Percentiles rank a stretch among this genome's conserved stretches.
Conservation (phyloP, 2,888 invertebrate species). For the Thera britannica region DNA sequence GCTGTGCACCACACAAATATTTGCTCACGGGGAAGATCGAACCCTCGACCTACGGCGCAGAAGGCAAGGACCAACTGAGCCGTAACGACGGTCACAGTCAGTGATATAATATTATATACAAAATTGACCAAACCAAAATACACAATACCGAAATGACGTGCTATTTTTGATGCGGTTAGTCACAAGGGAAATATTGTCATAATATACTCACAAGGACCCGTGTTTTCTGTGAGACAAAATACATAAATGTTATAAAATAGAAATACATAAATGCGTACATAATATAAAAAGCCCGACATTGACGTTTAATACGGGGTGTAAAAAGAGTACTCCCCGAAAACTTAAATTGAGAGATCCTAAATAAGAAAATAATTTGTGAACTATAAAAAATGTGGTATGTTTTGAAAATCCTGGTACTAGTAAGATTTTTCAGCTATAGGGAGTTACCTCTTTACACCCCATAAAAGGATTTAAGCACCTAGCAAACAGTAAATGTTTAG, state of each 20-base stretch:
- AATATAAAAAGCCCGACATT: slow-evolving; percentile 20
- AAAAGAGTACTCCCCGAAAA: neutral
- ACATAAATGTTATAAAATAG: slow-evolving; percentile 56
- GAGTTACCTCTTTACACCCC: neutral
- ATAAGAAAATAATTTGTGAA: no score
- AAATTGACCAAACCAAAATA: slow-evolving; percentile 10
- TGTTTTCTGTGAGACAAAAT: slow-evolving; percentile 81
- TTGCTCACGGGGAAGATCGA: neutral
- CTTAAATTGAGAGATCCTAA: no score
- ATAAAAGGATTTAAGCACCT: slow-evolving; percentile 3
- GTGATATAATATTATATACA: neutral
- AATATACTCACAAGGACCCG: slow-evolving; percentile 81
- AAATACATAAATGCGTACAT: slow-evolving; percentile 29
- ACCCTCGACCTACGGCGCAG: neutral
- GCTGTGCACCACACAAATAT: no score
- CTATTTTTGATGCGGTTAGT: slow-evolving; percentile 46
- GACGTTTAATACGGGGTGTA: slow-evolving; percentile 5
- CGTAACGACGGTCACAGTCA: no score
- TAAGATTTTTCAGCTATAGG: no score
- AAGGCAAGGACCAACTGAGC: no score
- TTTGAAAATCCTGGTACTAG: no score
- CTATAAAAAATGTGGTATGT: neutral
- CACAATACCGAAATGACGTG: slow-evolving; percentile 17
- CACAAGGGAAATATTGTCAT: slow-evolving; percentile 53
- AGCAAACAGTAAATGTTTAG: neutral